phyloP scores from a whole-genome alignment of 2,888 invertebrate genomes.

The Pogonocherus hispidulus region DNA sequence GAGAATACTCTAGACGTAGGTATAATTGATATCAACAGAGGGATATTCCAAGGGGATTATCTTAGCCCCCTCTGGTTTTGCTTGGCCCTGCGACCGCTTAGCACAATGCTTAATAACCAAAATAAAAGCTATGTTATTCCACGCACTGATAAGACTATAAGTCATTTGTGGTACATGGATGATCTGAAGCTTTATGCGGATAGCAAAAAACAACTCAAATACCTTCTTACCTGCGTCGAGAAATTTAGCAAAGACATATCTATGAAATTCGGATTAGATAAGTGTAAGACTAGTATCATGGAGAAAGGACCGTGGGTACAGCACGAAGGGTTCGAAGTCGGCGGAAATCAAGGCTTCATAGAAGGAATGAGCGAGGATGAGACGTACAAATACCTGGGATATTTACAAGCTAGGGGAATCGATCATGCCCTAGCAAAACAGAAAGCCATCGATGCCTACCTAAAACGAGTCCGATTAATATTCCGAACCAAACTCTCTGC shows the following conservation, averaged over 20 bases:
- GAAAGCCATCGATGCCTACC: background rate
- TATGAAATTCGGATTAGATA: background rate
- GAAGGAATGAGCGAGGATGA: no score
- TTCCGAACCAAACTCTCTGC: background rate
- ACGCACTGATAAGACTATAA: background rate
- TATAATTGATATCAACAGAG: background rate
- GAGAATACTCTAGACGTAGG: background rate
- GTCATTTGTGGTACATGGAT: background rate
- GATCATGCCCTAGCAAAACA: background rate
- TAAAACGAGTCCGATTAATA: background rate
- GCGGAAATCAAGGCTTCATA: no score
- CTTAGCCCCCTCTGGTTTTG: no score
- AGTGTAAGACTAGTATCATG: background rate
- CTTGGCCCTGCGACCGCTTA: no score
- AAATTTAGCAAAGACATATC: background rate
- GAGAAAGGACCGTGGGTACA: background rate
- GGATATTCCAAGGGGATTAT: constrained; percentile 4
- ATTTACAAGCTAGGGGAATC: background rate
- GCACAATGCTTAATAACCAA: no score
- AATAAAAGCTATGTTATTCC: background rate
- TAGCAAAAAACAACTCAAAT: background rate
- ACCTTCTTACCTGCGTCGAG: background rate
- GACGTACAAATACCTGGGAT: background rate
- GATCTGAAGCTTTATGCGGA: background rate
- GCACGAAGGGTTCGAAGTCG: no score